A percentile compares a stretch with the other conserved stretches of the same genome.
phyloP scores from a whole-genome alignment of 1,140 invertebrate species.

The Leptopilina clavipes region DNA sequence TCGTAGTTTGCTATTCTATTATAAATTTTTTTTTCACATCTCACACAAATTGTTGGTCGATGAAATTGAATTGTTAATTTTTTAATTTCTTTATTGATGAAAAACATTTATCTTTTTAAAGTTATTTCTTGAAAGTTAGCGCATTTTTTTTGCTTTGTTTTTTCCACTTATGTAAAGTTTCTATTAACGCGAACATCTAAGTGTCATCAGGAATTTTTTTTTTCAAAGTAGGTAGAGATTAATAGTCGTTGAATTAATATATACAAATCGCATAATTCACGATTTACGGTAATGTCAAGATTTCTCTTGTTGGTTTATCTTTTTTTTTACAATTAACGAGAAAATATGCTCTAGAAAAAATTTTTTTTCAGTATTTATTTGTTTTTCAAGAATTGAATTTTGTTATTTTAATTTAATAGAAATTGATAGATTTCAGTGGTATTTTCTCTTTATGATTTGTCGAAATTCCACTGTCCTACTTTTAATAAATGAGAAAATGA shows the following conservation, averaged over 20 bases:
- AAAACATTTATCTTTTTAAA: not conserved
- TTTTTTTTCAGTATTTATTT: no score
- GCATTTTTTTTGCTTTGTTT: constrained; percentile 6
- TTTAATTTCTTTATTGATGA: constrained; percentile 31
- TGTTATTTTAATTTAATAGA: no score
- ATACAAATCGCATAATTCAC: constrained; percentile 11
- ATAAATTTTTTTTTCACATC: constrained; percentile 6
- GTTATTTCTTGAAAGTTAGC: not conserved
- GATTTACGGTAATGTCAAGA: not conserved
- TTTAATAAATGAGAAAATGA: not conserved
- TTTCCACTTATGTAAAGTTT: not conserved
- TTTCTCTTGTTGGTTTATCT: no score
- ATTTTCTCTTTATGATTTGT: not conserved
- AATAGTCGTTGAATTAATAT: not conserved
- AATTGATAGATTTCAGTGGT: not conserved
- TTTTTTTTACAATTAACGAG: no score
- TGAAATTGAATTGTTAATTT: constrained; percentile 56
- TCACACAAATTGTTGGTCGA: constrained; percentile 11
- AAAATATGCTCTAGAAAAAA: no score
- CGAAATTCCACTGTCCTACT: not conserved
- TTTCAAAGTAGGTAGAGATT: not conserved
- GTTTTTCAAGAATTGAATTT: no score
- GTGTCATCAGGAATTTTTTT: not conserved
- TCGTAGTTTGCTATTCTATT: constrained; percentile 36
- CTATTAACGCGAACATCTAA: not conserved